Conservation (phyloP, 2,113 vertebrate genomes). For the Peromyscus leucopus region DNA sequence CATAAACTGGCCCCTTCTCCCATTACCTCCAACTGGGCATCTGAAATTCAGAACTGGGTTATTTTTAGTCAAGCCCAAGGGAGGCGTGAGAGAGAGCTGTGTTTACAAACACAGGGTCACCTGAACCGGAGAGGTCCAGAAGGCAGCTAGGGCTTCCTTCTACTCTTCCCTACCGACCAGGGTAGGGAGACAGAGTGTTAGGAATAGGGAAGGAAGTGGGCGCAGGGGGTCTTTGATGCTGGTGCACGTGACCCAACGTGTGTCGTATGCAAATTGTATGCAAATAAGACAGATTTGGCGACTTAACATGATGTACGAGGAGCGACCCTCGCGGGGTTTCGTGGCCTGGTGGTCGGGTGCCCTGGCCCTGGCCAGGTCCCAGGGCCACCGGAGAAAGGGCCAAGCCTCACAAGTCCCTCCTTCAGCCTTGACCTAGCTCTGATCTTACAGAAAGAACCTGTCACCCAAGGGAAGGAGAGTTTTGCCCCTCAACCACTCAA, state of each 20-base stretch:
- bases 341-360: not conserved
- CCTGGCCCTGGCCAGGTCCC: not conserved
- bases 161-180: not conserved
- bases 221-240: no score
- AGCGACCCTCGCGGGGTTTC: not conserved
- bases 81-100: not conserved
- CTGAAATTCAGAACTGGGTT: conserved; percentile 64
- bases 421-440: not conserved
- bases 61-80: conserved; percentile 70
- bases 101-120: conserved; percentile 71
- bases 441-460: not conserved
- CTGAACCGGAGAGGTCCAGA: not conserved
- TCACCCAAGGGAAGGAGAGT: not conserved
- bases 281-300: not conserved
- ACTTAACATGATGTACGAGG: not conserved
- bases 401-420: not conserved
- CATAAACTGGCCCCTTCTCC: conserved; percentile 50
- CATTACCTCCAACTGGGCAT: conserved; percentile 34
- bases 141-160: not conserved
- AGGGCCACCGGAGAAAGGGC: not conserved
- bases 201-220: not conserved
- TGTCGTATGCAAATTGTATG: conserved; percentile 54
- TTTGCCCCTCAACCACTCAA: not conserved
- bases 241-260: not conserved
- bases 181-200: not conserved